Percentiles rank a stretch among this genome's conserved stretches.
Evolutionary conservation across 2,113 vertebrate species (phyloP).

Genomic region (Engraulis encrasicolus): DNA sequence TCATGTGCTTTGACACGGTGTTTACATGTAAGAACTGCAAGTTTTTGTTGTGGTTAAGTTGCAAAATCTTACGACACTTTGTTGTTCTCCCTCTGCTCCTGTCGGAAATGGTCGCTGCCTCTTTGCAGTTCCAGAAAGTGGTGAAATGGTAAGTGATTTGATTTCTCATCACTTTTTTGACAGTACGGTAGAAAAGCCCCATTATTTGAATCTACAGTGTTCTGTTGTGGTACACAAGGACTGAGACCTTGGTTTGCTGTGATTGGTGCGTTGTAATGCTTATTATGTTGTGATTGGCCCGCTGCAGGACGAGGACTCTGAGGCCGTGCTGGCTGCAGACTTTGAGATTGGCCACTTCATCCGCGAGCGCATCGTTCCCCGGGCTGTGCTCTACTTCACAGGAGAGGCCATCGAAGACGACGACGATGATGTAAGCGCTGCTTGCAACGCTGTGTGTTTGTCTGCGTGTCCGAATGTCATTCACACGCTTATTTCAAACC

Average conservation of each 20-base stretch:
- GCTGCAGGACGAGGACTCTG: slow-evolving; percentile 92
- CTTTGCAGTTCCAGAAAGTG: slow-evolving; percentile 94
- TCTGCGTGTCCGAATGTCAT: too few relatives aligned
- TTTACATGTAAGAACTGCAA: too few relatives aligned
- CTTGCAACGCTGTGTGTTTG: background rate
- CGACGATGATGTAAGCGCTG: slow-evolving; percentile 87
- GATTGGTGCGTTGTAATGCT: too few relatives aligned
- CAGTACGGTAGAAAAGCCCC: too few relatives aligned
- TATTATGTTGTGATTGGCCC: background rate
- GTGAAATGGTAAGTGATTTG: slow-evolving; percentile 87
- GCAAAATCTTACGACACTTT: too few relatives aligned
- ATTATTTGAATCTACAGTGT: too few relatives aligned
- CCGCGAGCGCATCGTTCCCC: slow-evolving; percentile 94
- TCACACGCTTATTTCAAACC: too few relatives aligned
- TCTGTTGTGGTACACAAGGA: too few relatives aligned
- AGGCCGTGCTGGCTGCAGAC: slow-evolving; percentile 94
- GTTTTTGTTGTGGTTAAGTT: too few relatives aligned
- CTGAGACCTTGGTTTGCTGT: too few relatives aligned
- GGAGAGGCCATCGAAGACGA: slow-evolving; percentile 99
- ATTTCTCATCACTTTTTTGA: too few relatives aligned
- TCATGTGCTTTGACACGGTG: too few relatives aligned
- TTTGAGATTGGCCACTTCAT: slow-evolving; percentile 99
- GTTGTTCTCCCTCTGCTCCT: slow-evolving; percentile 44
- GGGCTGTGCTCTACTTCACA: slow-evolving; percentile 97
- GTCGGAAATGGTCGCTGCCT: slow-evolving; percentile 46